Evolutionary conservation across 2,888 invertebrate genomes (phyloP), one percentile per base, ranked within the genome.

Genomic region (Hybos culiciformis): DNA sequence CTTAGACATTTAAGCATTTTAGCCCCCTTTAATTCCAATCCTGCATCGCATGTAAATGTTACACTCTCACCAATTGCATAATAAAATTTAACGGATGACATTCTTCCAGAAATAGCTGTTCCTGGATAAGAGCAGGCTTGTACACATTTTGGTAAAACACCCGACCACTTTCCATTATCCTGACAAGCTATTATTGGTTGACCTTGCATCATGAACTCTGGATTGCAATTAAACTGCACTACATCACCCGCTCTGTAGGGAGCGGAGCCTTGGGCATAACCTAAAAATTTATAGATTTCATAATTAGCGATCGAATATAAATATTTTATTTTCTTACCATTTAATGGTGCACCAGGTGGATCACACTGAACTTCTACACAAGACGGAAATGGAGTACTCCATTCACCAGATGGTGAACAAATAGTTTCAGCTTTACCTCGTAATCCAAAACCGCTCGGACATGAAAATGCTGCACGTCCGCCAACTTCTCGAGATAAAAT

Each of bases 101-200:
- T 86, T 34, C 83, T 74, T 1, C 86, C 87, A 40, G 83, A 84
- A 56, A 86, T 85, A 24, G 83, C 84, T 18, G 86, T 85, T 23
- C 87, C 87, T 0, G 87, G 86, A 61, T 87, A 88, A 1, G 85
- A 83, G 63, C 87, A 88, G 1, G 87, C 86, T 67, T 83, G 78
- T 21, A 80, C 77, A 82, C 87, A 88, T 64, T 84, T 83, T n/a
- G 87, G 86, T 20, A 82, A 70, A 34, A 79, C 78, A 38, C 83
- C 82, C 43, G 85, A 84, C 86, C 90, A 90, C 46, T 83, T 72
- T 8, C 86, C 86, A 59, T 80, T 84, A 57, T 86, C 85, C 67
- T 87, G 86, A 63, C 91, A 91, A 18, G 87, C 84, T 40, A 87
- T 77, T 52, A 88, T 86, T n/a, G 87, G 85, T 53, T 84, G 77